Percentiles rank a stretch among this genome's conserved stretches.
These are phyloP conservation scores for Trididemnum clinides DNA, from an alignment of 23 tunicate species.

Conservation along the genomic window DNA sequence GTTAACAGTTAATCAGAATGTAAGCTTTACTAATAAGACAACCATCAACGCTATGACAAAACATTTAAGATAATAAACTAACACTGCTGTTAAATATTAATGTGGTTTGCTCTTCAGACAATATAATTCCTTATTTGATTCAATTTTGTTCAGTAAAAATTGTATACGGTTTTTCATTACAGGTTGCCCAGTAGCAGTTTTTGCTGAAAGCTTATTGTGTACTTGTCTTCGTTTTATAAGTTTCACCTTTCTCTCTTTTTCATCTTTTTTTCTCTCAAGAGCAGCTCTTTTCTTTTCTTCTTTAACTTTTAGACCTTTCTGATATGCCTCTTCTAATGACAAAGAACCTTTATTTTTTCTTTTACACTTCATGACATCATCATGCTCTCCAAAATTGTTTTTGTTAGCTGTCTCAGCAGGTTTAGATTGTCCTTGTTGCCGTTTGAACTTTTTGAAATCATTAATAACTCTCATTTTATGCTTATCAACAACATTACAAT, in stretches of 20 bases:
- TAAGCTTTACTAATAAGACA: too few relatives aligned
- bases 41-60: too few relatives aligned
- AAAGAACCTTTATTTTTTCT: too few relatives aligned
- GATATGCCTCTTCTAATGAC: too few relatives aligned
- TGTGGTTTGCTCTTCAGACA: constrained; percentile 6
- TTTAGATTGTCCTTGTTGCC: constrained; percentile 5
- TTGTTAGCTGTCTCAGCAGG: too few relatives aligned
- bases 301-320: constrained; percentile 1
- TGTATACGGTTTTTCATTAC: constrained; percentile 73
- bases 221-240: constrained; percentile 14
- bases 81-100: background rate
- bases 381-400: too few relatives aligned
- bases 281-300: constrained; percentile 15
- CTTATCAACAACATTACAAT: background rate
- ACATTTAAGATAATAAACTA: too few relatives aligned
- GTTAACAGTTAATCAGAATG: too few relatives aligned
- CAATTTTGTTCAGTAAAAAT: constrained; percentile 59
- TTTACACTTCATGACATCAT: too few relatives aligned
- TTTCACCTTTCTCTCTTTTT: constrained; percentile 25
- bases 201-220: constrained; percentile 50
- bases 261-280: constrained; percentile 30
- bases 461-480: constrained; percentile 38
- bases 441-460: constrained; percentile 42
- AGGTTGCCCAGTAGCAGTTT: constrained; percentile 85
- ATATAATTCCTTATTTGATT: constrained; percentile 53